A percentile compares a stretch with the other conserved stretches of the same genome.
phyloP scores from a whole-genome alignment of 2,113 vertebrate genomes.

The Hydrolagus affinis region DNA sequence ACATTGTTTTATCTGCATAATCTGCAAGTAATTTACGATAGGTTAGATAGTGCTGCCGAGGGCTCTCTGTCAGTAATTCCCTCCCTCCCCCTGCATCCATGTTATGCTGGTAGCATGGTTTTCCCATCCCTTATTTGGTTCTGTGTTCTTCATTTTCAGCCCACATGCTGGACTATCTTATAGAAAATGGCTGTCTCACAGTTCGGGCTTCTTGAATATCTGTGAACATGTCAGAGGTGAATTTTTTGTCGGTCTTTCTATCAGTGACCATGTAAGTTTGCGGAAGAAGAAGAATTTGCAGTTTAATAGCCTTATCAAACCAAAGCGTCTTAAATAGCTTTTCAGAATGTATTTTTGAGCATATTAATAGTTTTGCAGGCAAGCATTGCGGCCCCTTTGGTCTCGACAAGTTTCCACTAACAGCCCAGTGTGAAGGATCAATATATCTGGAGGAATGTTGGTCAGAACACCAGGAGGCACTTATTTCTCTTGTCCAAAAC shows the following conservation, averaged over 20 bases:
- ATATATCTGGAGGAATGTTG: too few relatives aligned
- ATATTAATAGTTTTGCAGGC: too few relatives aligned
- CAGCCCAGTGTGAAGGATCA: too few relatives aligned
- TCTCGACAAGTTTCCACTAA: too few relatives aligned
- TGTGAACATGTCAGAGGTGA: not conserved
- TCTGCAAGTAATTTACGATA: slow-evolving; percentile 65
- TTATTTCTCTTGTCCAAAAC: too few relatives aligned
- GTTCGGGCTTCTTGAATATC: not conserved
- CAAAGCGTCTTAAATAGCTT: too few relatives aligned
- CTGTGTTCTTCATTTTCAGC: slow-evolving; percentile 51
- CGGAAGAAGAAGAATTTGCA: too few relatives aligned
- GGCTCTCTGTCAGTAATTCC: slow-evolving; percentile 55
- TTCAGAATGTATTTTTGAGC: too few relatives aligned
- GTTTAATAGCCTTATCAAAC: too few relatives aligned
- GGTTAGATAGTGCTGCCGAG: slow-evolving; percentile 49
- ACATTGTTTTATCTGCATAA: slow-evolving; percentile 62
- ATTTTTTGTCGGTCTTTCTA: not conserved
- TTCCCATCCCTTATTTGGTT: slow-evolving; percentile 58
- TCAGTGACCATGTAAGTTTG: not conserved
- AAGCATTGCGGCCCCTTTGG: too few relatives aligned
- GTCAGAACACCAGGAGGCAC: too few relatives aligned
- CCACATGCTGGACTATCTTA: slow-evolving; percentile 53
- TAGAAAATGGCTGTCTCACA: slow-evolving; percentile 40
- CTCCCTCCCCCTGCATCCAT: slow-evolving; percentile 57
- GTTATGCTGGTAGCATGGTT: slow-evolving; percentile 59